These are phyloP conservation scores for Chrysolina haemoptera DNA, from an alignment of 2,888 invertebrate genomes.

Conservation along the genomic window DNA sequence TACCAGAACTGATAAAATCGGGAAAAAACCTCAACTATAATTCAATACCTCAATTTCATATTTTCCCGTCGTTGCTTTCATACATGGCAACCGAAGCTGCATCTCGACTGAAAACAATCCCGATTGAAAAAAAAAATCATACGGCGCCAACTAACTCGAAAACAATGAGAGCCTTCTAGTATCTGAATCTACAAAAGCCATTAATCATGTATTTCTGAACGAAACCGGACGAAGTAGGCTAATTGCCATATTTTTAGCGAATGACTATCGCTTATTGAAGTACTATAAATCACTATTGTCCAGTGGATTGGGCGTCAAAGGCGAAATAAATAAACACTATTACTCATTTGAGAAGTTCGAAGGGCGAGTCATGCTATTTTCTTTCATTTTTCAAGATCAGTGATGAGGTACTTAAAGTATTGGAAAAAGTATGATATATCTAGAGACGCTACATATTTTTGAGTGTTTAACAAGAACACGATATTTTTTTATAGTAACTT, in stretches of 20 bases:
- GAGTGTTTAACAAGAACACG: too few relatives aligned
- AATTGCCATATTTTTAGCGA: constrained; percentile 45
- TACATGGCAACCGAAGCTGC: not conserved
- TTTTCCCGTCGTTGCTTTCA: not conserved
- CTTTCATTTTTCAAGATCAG: not conserved
- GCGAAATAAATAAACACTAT: constrained; percentile 4
- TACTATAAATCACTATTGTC: constrained; percentile 3
- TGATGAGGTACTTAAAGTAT: too few relatives aligned
- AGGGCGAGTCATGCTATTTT: not conserved
- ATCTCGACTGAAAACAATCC: constrained; percentile 11
- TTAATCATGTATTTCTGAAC: constrained; percentile 45
- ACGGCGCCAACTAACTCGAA: constrained; percentile 17
- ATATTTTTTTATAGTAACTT: too few relatives aligned
- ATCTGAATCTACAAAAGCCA: constrained; percentile 40
- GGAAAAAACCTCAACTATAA: not conserved
- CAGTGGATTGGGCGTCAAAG: not conserved
- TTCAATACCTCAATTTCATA: not conserved
- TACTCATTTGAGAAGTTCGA: not conserved
- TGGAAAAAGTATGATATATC: too few relatives aligned
- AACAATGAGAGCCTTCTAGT: constrained; percentile 44
- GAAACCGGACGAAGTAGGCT: constrained; percentile 44
- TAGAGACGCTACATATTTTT: too few relatives aligned
- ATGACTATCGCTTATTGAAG: constrained; percentile 23
- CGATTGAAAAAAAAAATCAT: constrained; percentile 27
- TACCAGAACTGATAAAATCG: too few relatives aligned